phyloP scores from a whole-genome alignment of 2,113 vertebrate species.

The Struthidea cinerea region DNA sequence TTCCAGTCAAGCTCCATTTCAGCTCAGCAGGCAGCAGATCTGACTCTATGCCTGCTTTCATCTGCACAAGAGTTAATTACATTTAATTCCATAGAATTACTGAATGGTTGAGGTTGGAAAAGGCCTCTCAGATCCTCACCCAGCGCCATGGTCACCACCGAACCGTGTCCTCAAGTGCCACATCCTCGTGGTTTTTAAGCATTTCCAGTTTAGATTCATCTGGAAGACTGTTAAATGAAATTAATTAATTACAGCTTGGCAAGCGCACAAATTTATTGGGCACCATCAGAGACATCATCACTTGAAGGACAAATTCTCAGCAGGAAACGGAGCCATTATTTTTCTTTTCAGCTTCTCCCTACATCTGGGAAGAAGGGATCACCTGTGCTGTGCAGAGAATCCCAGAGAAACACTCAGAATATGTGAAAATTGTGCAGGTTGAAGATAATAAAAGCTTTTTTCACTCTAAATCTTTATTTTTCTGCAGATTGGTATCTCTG shows the following conservation, averaged over 20 bases:
- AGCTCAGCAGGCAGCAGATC: neutral
- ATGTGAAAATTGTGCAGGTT: neutral
- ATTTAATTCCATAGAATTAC: neutral
- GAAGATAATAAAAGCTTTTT: neutral
- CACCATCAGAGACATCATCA: neutral
- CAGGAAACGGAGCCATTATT: neutral
- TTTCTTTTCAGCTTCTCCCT: neutral
- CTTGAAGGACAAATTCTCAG: neutral
- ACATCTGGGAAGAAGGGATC: neutral
- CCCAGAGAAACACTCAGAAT: neutral
- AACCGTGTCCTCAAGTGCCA: neutral
- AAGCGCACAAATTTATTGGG: neutral
- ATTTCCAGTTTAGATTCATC: neutral
- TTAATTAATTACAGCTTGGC: neutral
- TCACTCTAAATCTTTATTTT: neutral
- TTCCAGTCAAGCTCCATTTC: neutral
- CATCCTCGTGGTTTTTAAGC: neutral
- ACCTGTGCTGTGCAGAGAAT: neutral
- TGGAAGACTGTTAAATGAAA: neutral
- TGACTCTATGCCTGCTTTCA: neutral
- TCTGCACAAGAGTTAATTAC: neutral
- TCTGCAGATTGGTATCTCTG: slow-evolving; percentile 61
- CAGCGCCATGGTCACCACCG: neutral
- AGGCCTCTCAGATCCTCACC: neutral
- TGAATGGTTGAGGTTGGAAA: neutral